Evolutionary conservation across 2,113 vertebrate species (phyloP).

Genomic region (Mustela nigripes): DNA sequence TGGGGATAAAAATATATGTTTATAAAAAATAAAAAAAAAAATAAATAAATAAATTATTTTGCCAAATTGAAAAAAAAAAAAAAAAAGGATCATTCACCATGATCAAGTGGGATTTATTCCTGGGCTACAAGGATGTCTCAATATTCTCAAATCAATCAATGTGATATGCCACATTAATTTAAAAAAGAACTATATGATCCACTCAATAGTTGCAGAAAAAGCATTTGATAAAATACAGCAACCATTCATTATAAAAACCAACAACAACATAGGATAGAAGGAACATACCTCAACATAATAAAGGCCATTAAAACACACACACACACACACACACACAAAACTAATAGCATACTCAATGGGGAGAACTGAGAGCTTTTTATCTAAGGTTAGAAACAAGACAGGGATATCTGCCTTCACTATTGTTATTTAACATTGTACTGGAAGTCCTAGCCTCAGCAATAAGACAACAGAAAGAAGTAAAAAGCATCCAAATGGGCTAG

Average conservation of each 20-base stretch:
- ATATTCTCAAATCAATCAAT: not conserved
- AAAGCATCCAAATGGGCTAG: not conserved
- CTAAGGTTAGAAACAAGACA: not conserved
- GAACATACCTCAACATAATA: not conserved
- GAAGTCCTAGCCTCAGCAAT: not conserved
- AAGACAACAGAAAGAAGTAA: not conserved
- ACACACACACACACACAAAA: not conserved
- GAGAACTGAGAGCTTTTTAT: not conserved
- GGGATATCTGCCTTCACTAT: not conserved
- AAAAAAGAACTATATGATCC: not conserved
- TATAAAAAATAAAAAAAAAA: too few relatives aligned
- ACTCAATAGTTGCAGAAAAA: not conserved
- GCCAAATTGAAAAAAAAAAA: too few relatives aligned
- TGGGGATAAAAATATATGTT: too few relatives aligned
- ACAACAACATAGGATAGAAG: not conserved
- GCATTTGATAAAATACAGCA: not conserved
- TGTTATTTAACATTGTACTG: not conserved
- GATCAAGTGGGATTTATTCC: not conserved
- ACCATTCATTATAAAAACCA: not conserved
- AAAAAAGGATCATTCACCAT: not conserved
- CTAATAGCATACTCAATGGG: not conserved
- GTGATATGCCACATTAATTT: not conserved
- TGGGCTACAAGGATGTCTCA: not conserved
- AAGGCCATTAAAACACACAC: not conserved
- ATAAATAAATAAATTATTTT: too few relatives aligned